Conservation (phyloP, 2,113 vertebrate species). For the Calidris pygmaea region DNA sequence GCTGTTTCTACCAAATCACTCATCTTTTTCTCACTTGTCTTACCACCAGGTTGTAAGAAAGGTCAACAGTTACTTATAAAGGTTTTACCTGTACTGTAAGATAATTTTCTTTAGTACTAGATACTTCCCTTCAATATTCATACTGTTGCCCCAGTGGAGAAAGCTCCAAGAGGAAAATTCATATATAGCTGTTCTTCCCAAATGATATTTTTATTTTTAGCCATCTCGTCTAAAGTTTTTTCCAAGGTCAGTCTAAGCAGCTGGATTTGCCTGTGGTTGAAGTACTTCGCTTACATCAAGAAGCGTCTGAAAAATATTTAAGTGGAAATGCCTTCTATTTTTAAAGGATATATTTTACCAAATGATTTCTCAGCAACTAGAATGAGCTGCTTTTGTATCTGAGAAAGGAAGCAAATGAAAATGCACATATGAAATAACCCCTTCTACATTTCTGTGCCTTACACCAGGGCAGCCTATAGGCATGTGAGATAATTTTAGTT, state of each 20-base stretch:
- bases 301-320: background rate
- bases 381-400: background rate
- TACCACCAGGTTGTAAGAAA: background rate
- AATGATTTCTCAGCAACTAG: background rate
- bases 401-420: slow-evolving; percentile 24
- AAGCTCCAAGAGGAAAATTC: background rate
- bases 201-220: background rate
- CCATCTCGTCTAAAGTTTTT: background rate
- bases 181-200: background rate
- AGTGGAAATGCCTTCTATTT: slow-evolving; percentile 10
- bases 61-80: background rate
- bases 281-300: background rate
- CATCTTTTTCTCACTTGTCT: background rate
- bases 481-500: slow-evolving; percentile 25
- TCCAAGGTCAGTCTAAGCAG: background rate
- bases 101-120: background rate
- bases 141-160: background rate
- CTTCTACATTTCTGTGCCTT: background rate
- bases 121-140: background rate
- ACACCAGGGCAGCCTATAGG: background rate
- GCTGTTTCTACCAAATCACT: background rate
- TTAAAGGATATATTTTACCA: slow-evolving; percentile 8
- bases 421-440: background rate
- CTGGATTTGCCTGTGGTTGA: background rate
- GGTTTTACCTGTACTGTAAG: background rate